Percentiles rank a stretch among this genome's conserved stretches.
phyloP scores from a whole-genome alignment of 2,113 vertebrate genomes.

The Rhinichthys klamathensis region DNA sequence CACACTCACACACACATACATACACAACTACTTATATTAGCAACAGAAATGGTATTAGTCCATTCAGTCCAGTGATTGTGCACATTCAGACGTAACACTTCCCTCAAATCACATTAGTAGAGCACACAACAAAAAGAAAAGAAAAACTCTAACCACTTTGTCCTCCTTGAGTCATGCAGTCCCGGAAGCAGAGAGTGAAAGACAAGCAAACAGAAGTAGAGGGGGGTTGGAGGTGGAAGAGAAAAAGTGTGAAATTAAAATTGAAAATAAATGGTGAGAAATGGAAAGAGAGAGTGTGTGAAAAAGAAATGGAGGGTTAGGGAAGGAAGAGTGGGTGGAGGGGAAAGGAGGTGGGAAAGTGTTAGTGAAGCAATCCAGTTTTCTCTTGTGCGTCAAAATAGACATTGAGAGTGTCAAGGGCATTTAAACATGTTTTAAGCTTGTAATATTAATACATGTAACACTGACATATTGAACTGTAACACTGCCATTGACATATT shows the following conservation, averaged over 20 bases:
- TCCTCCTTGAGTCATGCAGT: conserved; percentile 98
- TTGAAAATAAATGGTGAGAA: conserved; percentile 40
- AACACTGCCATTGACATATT: neutral
- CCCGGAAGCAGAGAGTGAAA: conserved; percentile 88
- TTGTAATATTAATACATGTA: neutral
- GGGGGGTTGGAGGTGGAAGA: conserved; percentile 53
- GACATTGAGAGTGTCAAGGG: neutral
- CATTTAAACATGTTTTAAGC: neutral
- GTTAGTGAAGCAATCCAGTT: conserved; percentile 36
- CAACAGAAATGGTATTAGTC: conserved; percentile 19
- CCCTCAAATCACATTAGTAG: conserved; percentile 44
- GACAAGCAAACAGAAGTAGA: conserved; percentile 61
- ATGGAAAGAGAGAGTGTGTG: conserved; percentile 38
- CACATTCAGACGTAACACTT: conserved; percentile 22
- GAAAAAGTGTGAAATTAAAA: conserved; percentile 24
- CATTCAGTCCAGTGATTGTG: conserved; percentile 15
- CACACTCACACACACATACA: conserved; percentile 17
- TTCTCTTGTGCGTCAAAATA: conserved; percentile 22
- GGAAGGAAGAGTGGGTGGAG: conserved; percentile 55
- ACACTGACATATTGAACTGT: neutral
- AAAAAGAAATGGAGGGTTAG: conserved; percentile 52
- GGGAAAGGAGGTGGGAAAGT: conserved; percentile 31
- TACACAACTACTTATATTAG: conserved; percentile 31
- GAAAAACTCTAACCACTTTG: conserved; percentile 99
- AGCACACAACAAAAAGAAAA: conserved; percentile 57